Base-by-base conservation (phyloP, 2,113 vertebrate genomes). In the Lepisosteus osseus region DNA sequence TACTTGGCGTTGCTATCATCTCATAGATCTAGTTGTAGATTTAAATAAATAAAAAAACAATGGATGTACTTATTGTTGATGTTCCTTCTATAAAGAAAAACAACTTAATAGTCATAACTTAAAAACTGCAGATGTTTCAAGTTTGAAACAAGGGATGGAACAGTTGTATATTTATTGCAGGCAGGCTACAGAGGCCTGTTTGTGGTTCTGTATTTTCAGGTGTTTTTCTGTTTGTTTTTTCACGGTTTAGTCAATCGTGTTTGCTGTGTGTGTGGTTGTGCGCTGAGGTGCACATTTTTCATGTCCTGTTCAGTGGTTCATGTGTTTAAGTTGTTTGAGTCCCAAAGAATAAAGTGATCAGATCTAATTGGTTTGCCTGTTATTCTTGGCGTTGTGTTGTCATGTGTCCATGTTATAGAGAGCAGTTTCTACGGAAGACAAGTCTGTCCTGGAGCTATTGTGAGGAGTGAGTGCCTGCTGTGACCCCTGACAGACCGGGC, bases 141-240 rank as follows among this genome's bases (percentile, higher is more conserved):
- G 81, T 86, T 84, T 78, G 85, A 82, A 42, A 81, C 80, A 89
- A 66, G 63, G 70, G 70, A 79, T 82, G 79, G 79, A 85, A 75
- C 83, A 67, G 72, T 69, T 91, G 8, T 70, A 45, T 76, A 92
- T 93, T 93, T 93, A 92, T 90, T 91, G 84, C 80, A 79, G 78
- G 83, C 79, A 72, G 84, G 78, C 79, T 71, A 83, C 41, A 70
- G 77, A 78, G 67, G 74, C 82, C 80, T 81, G 66, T 65, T 15
- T 71, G 59, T 74, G 73, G 56, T 59, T 59, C 56, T 59, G 56
- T 59, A 59, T 59, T 59, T 29, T 59, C 56, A n/a, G 56, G 43
- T 68, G 74, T 85, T 88, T 81, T 85, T 81, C 80, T 77, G 81
- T 71, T 82, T 80, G 81, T 83, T 65, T 77, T 86, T 75, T 77